A percentile compares a stretch with the other conserved stretches of the same genome.
phyloP scores from a whole-genome alignment of 2,888 invertebrate species.

The Pecten maximus region DNA sequence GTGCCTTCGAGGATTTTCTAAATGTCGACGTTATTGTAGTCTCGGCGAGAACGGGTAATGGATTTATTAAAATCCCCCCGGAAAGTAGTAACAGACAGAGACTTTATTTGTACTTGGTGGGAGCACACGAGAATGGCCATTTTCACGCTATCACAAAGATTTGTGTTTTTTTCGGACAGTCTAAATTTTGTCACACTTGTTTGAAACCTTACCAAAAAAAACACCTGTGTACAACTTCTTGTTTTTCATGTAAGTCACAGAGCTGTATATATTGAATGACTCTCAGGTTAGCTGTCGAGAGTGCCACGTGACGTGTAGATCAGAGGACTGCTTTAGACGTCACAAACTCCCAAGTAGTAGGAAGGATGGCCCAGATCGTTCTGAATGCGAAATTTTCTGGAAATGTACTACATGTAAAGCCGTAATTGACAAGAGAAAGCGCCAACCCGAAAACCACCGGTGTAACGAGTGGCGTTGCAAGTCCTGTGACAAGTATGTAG shows the following conservation, averaged over 20 bases:
- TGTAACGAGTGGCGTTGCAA: slow-evolving; percentile 49
- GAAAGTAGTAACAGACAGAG: slow-evolving; percentile 33
- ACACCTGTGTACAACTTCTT: slow-evolving; percentile 42
- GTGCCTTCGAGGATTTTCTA: slow-evolving; percentile 47
- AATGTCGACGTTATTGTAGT: slow-evolving; percentile 47
- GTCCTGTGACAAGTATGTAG: slow-evolving; percentile 41
- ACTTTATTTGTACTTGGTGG: slow-evolving; percentile 48
- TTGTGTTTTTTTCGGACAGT: no score
- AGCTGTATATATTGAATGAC: slow-evolving; percentile 36
- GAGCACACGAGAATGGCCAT: slow-evolving; percentile 36
- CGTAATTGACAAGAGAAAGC: slow-evolving; percentile 40
- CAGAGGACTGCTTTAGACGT: slow-evolving; percentile 44
- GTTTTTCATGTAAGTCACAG: slow-evolving; percentile 44
- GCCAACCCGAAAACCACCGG: slow-evolving; percentile 41
- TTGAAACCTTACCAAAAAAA: slow-evolving; percentile 47
- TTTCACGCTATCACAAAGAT: slow-evolving; percentile 47
- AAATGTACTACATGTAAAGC: slow-evolving; percentile 48
- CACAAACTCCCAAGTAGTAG: slow-evolving; percentile 40
- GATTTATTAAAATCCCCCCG: slow-evolving; percentile 46
- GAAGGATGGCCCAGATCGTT: not conserved
- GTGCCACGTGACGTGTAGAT: slow-evolving; percentile 49
- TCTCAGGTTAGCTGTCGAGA: slow-evolving; percentile 45
- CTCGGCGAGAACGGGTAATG: slow-evolving; percentile 45
- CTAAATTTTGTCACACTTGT: slow-evolving; percentile 49
- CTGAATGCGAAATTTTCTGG: slow-evolving; percentile 48